Evolutionary conservation across 1,140 invertebrate species (phyloP).

Genomic region (Ditylenchus dipsaci): DNA sequence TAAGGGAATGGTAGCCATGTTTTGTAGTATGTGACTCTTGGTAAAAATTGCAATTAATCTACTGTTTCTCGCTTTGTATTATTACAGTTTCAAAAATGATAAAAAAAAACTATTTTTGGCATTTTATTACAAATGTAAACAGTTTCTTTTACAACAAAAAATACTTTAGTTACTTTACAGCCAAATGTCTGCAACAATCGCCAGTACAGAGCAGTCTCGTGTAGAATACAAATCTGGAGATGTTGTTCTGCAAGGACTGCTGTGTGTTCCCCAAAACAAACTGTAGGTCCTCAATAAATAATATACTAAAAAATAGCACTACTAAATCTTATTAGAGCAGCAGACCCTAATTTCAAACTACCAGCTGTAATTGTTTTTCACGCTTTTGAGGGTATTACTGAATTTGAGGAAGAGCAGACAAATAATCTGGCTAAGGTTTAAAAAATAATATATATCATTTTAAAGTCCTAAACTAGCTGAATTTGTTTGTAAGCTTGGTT

Average conservation of each 20-base stretch:
- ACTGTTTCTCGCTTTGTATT: no score
- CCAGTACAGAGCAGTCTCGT: not conserved
- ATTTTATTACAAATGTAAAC: no score
- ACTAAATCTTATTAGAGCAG: not conserved
- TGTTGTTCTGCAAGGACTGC: constrained; percentile 3
- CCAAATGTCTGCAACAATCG: no score
- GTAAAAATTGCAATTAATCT: no score
- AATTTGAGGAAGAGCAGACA: constrained; percentile 11
- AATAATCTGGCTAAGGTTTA: constrained; percentile 1
- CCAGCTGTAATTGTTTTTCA: constrained; percentile 13
- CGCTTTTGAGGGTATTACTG: constrained; percentile 5
- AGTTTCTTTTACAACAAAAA: no score
- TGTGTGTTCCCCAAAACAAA: constrained; percentile 6
- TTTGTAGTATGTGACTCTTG: no score
- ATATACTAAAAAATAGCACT: not conserved
- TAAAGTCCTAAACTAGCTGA: not conserved
- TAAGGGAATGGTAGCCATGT: no score
- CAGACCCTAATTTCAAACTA: not conserved
- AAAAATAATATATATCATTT: not conserved
- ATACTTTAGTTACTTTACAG: no score
- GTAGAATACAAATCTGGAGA: not conserved
- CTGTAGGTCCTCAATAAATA: not conserved
- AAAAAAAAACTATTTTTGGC: no score
- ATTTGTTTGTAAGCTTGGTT: constrained; percentile 42
- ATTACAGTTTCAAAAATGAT: no score